These are phyloP conservation scores for Aleiodes alternator DNA, from an alignment of 2,888 invertebrate species.

Conservation along the genomic window DNA sequence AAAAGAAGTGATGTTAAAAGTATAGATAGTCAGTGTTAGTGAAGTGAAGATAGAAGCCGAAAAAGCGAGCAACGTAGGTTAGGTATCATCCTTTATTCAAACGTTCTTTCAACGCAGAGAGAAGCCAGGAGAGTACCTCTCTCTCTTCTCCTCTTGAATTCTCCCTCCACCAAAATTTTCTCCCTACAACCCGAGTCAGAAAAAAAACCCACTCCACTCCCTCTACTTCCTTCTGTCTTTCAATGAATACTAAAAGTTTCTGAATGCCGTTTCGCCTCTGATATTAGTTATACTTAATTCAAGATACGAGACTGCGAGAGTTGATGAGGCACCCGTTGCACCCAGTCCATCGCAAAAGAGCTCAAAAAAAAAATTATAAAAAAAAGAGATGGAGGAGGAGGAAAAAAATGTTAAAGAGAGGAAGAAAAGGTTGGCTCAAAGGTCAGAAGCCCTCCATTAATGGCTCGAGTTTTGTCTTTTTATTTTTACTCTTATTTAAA, in stretches of 20 bases:
- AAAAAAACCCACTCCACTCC: slow-evolving; percentile 20
- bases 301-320: slow-evolving; percentile 65
- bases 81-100: slow-evolving; percentile 65
- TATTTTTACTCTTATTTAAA: slow-evolving; percentile 67
- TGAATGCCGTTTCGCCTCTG: slow-evolving; percentile 66
- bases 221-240: slow-evolving; percentile 62
- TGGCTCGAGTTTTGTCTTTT: slow-evolving; percentile 51
- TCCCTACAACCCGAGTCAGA: slow-evolving; percentile 8
- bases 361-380: slow-evolving; percentile 20
- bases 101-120: slow-evolving; percentile 59
- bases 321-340: slow-evolving; percentile 58
- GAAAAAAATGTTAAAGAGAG: slow-evolving; percentile 42
- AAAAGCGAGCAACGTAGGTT: slow-evolving; percentile 55
- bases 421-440: slow-evolving; percentile 42
- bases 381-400: slow-evolving; percentile 12
- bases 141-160: slow-evolving; percentile 27
- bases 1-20: not conserved
- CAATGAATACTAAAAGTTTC: slow-evolving; percentile 73
- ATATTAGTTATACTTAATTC: slow-evolving; percentile 75
- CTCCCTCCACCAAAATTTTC: slow-evolving; percentile 20
- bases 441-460: slow-evolving; percentile 42
- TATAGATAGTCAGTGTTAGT: slow-evolving; percentile 54
- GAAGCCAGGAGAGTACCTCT: slow-evolving; percentile 32
- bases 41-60: slow-evolving; percentile 53
- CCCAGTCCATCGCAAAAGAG: slow-evolving; percentile 35